Evolutionary conservation across 2,888 invertebrate genomes (phyloP).

Genomic region (Leucoma salicis): DNA sequence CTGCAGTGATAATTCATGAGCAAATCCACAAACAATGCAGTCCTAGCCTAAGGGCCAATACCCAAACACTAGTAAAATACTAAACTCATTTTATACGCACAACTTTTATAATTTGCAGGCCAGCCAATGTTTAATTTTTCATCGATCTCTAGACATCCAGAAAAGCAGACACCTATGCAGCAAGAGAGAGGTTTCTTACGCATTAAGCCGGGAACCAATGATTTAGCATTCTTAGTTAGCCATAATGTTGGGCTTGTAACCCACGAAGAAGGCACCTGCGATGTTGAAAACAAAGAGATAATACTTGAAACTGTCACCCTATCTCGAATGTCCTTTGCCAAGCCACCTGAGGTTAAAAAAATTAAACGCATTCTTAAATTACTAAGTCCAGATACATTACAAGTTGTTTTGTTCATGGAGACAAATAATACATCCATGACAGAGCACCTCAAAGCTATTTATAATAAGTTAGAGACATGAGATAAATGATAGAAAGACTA

Average conservation of each 20-base stretch:
- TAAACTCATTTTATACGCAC: background rate
- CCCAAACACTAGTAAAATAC: background rate
- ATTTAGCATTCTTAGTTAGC: slow-evolving; percentile 79
- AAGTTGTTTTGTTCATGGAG: slow-evolving; percentile 77
- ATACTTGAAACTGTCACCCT: slow-evolving; percentile 72
- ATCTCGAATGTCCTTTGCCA: slow-evolving; percentile 75
- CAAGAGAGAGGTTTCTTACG: slow-evolving; percentile 84
- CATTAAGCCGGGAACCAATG: slow-evolving; percentile 77
- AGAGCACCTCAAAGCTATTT: slow-evolving; percentile 79
- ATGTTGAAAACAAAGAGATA: slow-evolving; percentile 65
- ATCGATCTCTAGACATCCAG: slow-evolving; percentile 77
- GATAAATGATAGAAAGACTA: too few relatives aligned
- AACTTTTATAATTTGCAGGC: slow-evolving; percentile 49
- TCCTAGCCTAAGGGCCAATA: too few relatives aligned
- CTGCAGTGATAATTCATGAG: too few relatives aligned
- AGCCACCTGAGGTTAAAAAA: slow-evolving; percentile 74
- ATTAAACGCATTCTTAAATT: slow-evolving; percentile 63
- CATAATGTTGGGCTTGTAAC: slow-evolving; percentile 84
- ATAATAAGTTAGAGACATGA: slow-evolving; percentile 51
- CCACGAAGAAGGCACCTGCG: slow-evolving; percentile 80
- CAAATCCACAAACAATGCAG: too few relatives aligned
- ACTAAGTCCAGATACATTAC: slow-evolving; percentile 53
- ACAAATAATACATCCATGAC: slow-evolving; percentile 77
- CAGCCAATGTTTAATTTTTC: slow-evolving; percentile 83
- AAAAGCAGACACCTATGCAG: slow-evolving; percentile 82